Evolutionary conservation across 1,140 invertebrate genomes (phyloP).

Genomic region (Drosophila busckii): DNA sequence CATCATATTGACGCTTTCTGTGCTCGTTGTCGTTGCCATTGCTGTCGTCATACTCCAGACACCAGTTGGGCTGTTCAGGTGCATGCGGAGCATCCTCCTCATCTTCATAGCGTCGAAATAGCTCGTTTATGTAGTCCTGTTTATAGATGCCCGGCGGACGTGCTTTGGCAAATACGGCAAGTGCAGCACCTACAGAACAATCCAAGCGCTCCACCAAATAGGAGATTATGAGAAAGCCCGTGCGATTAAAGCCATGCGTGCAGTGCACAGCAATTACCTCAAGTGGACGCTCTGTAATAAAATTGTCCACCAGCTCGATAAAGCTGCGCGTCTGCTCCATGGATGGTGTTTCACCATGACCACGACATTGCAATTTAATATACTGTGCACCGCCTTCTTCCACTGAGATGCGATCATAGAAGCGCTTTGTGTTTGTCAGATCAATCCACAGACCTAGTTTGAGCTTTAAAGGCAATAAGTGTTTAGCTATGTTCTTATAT

Average conservation of each 20-base stretch:
- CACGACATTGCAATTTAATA: conserved; percentile 91
- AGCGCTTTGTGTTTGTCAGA: conserved; percentile 95
- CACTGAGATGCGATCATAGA: conserved; percentile 91
- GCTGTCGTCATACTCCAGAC: conserved; percentile 78
- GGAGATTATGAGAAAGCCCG: conserved; percentile 95
- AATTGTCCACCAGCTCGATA: conserved; percentile 87
- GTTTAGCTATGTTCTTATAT: not conserved
- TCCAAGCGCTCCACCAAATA: conserved; percentile 91
- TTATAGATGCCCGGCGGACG: conserved; percentile 90
- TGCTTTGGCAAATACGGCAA: conserved; percentile 86
- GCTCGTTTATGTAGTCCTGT: conserved; percentile 86
- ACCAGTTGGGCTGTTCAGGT: conserved; percentile 91
- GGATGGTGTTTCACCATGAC: conserved; percentile 90
- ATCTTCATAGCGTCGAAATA: conserved; percentile 89
- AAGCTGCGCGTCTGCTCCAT: conserved; percentile 89
- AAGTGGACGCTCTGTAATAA: conserved; percentile 88
- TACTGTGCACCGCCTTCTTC: conserved; percentile 88
- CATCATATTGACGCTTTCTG: conserved; percentile 38
- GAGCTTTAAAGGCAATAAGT: conserved; percentile 79
- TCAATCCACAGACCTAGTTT: conserved; percentile 98
- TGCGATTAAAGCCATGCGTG: conserved; percentile 99
- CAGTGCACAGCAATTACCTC: conserved; percentile 96
- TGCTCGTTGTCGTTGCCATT: conserved; percentile 41
- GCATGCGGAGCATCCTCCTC: conserved; percentile 85
- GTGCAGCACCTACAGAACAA: conserved; percentile 88